These are phyloP conservation scores for Pelecanoides urinatrix DNA, from an alignment of 2,113 vertebrate genomes.

Conservation along the genomic window DNA sequence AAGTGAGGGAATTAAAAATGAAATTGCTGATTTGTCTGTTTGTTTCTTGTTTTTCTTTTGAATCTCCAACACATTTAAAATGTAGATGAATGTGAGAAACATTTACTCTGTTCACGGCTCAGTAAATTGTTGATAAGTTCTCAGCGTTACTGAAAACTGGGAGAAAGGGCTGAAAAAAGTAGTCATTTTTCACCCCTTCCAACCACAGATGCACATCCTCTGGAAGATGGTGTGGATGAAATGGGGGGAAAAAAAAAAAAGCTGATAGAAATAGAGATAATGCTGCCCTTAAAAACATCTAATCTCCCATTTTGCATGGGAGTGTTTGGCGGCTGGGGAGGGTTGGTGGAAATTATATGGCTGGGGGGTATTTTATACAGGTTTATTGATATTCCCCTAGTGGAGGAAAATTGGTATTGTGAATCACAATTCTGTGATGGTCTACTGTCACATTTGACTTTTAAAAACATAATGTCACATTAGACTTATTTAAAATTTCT, in stretches of 20 bases:
- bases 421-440: background rate
- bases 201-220: background rate
- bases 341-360: background rate
- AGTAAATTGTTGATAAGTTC: background rate
- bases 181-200: background rate
- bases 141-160: background rate
- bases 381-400: background rate
- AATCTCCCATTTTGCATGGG: background rate
- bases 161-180: background rate
- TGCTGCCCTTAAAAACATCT: background rate
- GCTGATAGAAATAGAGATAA: background rate
- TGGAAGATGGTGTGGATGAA: accelerated
- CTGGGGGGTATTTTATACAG: background rate
- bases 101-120: background rate
- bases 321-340: background rate
- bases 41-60: background rate
- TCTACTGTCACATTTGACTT: background rate
- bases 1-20: background rate
- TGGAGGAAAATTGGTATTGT: background rate
- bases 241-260: background rate
- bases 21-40: background rate
- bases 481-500: background rate
- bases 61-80: background rate
- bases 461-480: background rate
- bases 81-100: background rate